Percentiles rank a stretch among this genome's conserved stretches.
Evolutionary conservation across 2,797 vertebrate species (phyloP).

Genomic region (Helicolenus hilgendorfi): DNA sequence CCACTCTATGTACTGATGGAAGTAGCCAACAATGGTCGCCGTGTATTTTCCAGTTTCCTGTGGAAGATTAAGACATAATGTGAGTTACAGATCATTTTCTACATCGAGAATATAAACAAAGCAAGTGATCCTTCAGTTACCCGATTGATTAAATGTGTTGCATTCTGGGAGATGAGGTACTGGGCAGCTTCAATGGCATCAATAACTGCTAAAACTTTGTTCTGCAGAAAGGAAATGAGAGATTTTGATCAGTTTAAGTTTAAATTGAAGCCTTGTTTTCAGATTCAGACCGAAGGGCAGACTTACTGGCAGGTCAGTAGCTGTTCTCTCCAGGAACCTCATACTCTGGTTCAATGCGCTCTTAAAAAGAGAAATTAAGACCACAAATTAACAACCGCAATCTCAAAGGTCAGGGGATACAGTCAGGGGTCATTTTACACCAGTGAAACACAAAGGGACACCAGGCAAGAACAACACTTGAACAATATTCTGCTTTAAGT

Average conservation of each 20-base stretch:
- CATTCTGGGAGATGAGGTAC: constrained; percentile 91
- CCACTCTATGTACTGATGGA: constrained; percentile 94
- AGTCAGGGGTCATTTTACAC: not conserved
- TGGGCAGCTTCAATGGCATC: constrained; percentile 91
- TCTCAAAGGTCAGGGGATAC: not conserved
- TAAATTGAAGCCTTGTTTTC: not conserved
- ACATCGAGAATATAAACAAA: not conserved
- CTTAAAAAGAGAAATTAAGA: constrained; percentile 78
- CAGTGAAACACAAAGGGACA: constrained; percentile 17
- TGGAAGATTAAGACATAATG: constrained; percentile 7
- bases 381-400: not conserved
- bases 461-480: constrained; percentile 9
- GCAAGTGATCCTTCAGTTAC: constrained; percentile 70
- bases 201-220: constrained; percentile 90
- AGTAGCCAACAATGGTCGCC: constrained; percentile 92
- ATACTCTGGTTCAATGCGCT: constrained; percentile 92
- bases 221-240: constrained; percentile 80
- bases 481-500: constrained; percentile 6
- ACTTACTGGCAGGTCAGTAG: constrained; percentile 92
- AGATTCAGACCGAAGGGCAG: not conserved
- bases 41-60: constrained; percentile 94
- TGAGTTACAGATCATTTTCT: not conserved
- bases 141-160: constrained; percentile 89
- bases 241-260: not conserved
- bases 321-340: constrained; percentile 90